Evolutionary conservation across 2,888 invertebrate species (phyloP), one percentile per base, ranked within the genome.

Genomic region (Microchrysa polita): DNA sequence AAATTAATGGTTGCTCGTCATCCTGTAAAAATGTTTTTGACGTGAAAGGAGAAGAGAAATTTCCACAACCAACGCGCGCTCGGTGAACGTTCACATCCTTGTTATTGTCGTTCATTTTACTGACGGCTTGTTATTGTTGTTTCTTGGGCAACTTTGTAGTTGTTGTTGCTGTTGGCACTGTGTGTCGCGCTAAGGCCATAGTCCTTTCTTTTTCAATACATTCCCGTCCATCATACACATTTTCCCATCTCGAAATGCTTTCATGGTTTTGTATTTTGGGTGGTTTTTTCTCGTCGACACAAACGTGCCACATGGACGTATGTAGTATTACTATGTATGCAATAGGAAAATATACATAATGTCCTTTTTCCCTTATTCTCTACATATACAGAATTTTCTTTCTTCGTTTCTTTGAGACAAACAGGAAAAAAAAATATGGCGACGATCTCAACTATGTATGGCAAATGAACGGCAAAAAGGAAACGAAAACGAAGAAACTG

Each of bases 11-110:
- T 76, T 20, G 27, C 73, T 73, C 74, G 76, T 76, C 76, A 76
- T 76, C 73, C 73, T 72, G 73, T 76, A 74, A 76, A 76, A 76
- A 74, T 76, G 76, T 76, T 76, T 76, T 76, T 76, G 76, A 76
- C 74, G 74, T 76, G 76, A 76, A 76, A 76, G 76, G 74, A 71
- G 27, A 34, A n/a, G 27, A 34, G 67, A 74, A 76, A 74, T 76
- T 76, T 73, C 72, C 74, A 73, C 72, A 57, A 55, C 71, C 65
- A 23, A 65, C 65, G 65, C 65, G 44, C 65, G n/a, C n/a, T n/a
- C n/a, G n/a, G n/a, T n/a, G n/a, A 65, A 48, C 48, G 65, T 44
- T 48, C 27, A 44, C 44, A 34, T 48, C 65, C 65, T 65, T 67
- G 67, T 67, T 67, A 55, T 67, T 67, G 67, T 55, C 55, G 67